Conservation (phyloP, 1,140 invertebrate species). For the Streblospio benedicti region DNA sequence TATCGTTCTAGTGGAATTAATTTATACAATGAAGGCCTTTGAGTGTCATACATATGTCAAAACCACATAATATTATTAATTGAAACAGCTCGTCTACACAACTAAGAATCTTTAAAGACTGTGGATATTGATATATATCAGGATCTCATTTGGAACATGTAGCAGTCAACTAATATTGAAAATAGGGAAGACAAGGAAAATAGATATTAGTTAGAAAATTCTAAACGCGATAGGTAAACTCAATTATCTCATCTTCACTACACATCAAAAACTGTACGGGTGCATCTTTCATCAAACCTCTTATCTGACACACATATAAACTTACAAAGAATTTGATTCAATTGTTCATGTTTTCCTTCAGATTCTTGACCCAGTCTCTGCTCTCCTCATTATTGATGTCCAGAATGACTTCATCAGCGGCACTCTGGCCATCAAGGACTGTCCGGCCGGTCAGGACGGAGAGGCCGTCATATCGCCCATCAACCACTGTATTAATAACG, state of each 20-base stretch:
- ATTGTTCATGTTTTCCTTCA: conserved; percentile 38
- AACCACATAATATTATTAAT: too few relatives aligned
- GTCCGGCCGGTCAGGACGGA: conserved; percentile 77
- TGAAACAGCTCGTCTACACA: too few relatives aligned
- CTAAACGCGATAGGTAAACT: neutral
- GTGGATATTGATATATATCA: too few relatives aligned
- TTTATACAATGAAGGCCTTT: too few relatives aligned
- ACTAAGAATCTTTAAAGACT: too few relatives aligned
- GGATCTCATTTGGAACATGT: too few relatives aligned
- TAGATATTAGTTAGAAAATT: neutral
- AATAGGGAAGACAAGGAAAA: neutral
- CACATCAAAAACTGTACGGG: conserved; percentile 1
- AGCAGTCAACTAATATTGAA: too few relatives aligned
- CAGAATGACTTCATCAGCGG: conserved; percentile 98
- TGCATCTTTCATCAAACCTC: neutral
- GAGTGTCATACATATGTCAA: too few relatives aligned
- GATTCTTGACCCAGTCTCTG: conserved; percentile 75
- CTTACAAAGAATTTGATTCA: neutral
- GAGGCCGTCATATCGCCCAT: conserved; percentile 62
- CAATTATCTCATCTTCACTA: neutral
- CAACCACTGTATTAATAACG: conserved; percentile 56
- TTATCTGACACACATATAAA: neutral
- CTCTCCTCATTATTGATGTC: conserved; percentile 90
- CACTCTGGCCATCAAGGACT: conserved; percentile 82
- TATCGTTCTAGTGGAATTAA: too few relatives aligned